Percentiles rank a stretch among this genome's conserved stretches.
Conservation (phyloP, 1,140 invertebrate species). For the Cylas formicarius region DNA sequence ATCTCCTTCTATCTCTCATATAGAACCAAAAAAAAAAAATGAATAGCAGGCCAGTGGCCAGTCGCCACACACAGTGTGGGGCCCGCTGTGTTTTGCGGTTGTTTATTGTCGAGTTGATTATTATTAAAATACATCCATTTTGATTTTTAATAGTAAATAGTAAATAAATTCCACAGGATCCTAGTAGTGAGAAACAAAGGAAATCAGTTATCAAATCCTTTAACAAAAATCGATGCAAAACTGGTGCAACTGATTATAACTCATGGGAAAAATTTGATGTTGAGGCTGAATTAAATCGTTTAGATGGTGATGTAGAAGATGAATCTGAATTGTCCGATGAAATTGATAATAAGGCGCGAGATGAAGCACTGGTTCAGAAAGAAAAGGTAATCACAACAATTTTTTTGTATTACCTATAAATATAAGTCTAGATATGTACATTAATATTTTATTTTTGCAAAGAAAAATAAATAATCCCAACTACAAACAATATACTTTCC, state of each 20-base stretch:
- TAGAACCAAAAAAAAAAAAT: neutral
- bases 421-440: neutral
- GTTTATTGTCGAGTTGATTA: no score
- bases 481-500: slow-evolving; percentile 1
- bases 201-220: no score
- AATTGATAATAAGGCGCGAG: slow-evolving; percentile 43
- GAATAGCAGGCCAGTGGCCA: neutral
- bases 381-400: slow-evolving; percentile 46
- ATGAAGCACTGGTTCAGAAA: slow-evolving; percentile 53
- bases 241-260: slow-evolving; percentile 56
- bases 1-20: neutral
- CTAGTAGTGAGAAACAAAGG: no score
- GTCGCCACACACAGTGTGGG: no score
- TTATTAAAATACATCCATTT: no score
- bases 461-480: neutral
- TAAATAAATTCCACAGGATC: no score
- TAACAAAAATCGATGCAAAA: slow-evolving; percentile 45
- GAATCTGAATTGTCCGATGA: slow-evolving; percentile 44
- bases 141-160: no score
- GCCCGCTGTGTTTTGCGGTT: no score
- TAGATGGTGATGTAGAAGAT: slow-evolving; percentile 52
- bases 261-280: slow-evolving; percentile 79
- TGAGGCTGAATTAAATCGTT: slow-evolving; percentile 63
- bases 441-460: neutral
- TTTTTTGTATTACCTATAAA: neutral